Evolutionary conservation across 2,888 invertebrate genomes (phyloP).

Genomic region (Deilephila elpenor): DNA sequence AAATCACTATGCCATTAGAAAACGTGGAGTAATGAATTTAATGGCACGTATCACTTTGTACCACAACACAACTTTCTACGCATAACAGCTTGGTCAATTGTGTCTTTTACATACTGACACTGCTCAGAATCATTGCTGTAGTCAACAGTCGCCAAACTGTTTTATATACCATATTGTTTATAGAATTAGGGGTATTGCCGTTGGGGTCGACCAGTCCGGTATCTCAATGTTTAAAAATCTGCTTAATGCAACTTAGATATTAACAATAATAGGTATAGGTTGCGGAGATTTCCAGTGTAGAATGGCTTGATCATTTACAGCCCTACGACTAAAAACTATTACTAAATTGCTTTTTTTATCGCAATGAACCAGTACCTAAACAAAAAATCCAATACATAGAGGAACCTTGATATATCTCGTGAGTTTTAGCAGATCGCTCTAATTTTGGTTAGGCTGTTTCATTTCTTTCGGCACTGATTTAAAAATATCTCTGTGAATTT

Average conservation of each 20-base stretch:
- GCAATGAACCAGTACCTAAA: neutral
- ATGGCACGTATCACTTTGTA: neutral
- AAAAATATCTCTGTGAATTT: neutral
- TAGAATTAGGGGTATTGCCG: too few species aligned
- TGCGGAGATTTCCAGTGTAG: too few species aligned
- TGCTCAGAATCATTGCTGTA: neutral
- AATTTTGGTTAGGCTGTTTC: neutral
- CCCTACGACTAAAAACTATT: neutral
- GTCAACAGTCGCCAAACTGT: too few species aligned
- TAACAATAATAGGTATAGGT: too few species aligned
- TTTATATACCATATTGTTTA: too few species aligned
- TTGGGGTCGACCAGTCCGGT: too few species aligned
- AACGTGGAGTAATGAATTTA: constrained; percentile 5
- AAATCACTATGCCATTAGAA: constrained; percentile 12
- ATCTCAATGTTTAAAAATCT: too few species aligned
- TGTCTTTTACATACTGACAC: neutral
- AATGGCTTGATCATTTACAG: too few species aligned
- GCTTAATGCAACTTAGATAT: too few species aligned
- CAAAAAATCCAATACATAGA: neutral
- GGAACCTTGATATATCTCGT: constrained; percentile 12
- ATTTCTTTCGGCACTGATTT: neutral
- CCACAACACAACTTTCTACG: constrained; percentile 4
- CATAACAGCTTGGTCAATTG: neutral
- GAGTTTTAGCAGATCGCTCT: constrained; percentile 9
- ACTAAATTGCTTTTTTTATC: too few species aligned